Base-by-base conservation (phyloP, 2,888 invertebrate species). In the Serripes groenlandicus region DNA sequence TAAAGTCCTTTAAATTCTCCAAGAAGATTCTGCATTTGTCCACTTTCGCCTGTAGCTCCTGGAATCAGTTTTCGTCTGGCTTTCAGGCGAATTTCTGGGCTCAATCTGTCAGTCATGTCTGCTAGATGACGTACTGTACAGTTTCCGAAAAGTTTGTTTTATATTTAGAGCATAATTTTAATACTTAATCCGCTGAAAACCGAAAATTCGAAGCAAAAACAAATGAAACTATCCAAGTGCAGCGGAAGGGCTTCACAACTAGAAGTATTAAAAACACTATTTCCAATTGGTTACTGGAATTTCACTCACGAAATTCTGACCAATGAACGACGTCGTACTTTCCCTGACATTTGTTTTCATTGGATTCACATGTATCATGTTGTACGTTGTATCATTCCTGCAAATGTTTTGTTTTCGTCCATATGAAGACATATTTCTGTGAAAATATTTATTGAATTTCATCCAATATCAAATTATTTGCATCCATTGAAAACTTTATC, bases 1-100 rank as follows among this genome's bases (percentile, higher is more conserved):
- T 94, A 94, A n/a, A 93, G 78, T 32, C 91, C 91, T 77, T 91
- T 92, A 84, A 94, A 94, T 86, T 93, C 93, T 26, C 90, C 92
- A 37, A 94, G 81, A 70, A 94, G 80, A 78, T 90, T 91, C 69
- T 93, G 92, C 93, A 94, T 93, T 73, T 93, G 93, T 15, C 93
- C 92, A 76, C 88, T 88, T 75, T 88, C 91, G 42, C 84, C 78
- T 64, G 72, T 71, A 21, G 78, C 74, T 26, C 87, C 74, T 60
- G 32, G 37, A 32, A 62, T 68, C 42, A 84, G 37, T 26, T 75
- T 75, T 62, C 83, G 81, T 66, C 80, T 78, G 32, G 76, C 79
- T 75, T 80, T 78, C 21, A 78, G 52, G 28, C 78, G 76, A 35
- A 64, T 75, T 54, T 83, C 87, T 73, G 77, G 75, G 32, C 84